phyloP scores from a whole-genome alignment of 1,140 invertebrate species.

The Meloidogyne hapla region DNA sequence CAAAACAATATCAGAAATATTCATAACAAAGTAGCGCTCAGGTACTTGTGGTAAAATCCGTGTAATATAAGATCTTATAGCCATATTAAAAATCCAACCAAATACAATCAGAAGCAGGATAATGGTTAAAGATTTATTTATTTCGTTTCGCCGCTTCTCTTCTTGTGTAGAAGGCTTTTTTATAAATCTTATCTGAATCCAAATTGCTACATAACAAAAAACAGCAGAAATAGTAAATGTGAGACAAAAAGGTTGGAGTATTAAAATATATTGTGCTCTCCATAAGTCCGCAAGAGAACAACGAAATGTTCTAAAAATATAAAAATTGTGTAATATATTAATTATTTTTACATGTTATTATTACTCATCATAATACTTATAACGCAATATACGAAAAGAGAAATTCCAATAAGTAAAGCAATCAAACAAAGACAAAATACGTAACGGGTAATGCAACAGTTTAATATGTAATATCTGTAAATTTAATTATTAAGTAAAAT shows the following conservation, averaged over 20 bases:
- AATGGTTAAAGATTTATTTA: not conserved
- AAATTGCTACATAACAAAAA: conserved; percentile 2
- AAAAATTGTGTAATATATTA: too few relatives aligned
- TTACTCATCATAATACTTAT: not conserved
- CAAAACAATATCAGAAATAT: not conserved
- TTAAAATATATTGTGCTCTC: not conserved
- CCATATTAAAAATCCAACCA: not conserved
- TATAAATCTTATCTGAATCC: not conserved
- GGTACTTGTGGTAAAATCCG: not conserved
- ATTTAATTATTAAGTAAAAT: too few relatives aligned
- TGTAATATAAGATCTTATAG: not conserved
- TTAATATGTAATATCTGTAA: too few relatives aligned
- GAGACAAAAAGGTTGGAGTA: not conserved
- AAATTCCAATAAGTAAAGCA: not conserved
- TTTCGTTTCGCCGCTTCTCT: not conserved
- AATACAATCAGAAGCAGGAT: not conserved
- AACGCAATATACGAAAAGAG: not conserved
- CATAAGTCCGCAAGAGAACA: not conserved
- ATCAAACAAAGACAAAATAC: not conserved
- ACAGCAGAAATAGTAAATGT: not conserved
- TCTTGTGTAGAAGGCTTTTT: too few relatives aligned
- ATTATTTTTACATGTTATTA: too few relatives aligned
- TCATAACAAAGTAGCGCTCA: not conserved
- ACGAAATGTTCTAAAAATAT: too few relatives aligned
- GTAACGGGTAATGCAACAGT: too few relatives aligned